Percentiles rank a stretch among this genome's conserved stretches.
Evolutionary conservation across 2,797 vertebrate genomes (phyloP).

Genomic region (Sternotherus odoratus): DNA sequence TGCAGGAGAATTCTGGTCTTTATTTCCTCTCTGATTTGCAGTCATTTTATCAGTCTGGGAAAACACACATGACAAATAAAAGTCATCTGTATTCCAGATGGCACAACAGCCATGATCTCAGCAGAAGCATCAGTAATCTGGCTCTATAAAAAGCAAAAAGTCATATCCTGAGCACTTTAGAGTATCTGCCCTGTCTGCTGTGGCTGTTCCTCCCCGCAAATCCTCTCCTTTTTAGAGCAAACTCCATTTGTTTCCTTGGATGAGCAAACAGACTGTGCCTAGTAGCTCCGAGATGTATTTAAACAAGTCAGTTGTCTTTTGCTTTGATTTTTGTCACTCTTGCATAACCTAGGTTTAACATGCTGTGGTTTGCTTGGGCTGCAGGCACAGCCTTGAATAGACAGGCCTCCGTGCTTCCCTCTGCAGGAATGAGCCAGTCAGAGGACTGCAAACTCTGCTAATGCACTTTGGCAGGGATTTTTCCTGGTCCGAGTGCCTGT

Average conservation of each 20-base stretch:
- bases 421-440: neutral
- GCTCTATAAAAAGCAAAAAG: neutral
- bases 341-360: neutral
- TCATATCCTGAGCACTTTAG: neutral
- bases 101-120: conserved; percentile 17
- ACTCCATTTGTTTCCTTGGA: neutral
- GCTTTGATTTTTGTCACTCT: neutral
- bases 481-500: neutral
- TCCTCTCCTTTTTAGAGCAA: neutral
- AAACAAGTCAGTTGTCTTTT: neutral
- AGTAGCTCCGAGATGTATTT: neutral
- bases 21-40: neutral
- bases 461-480: neutral
- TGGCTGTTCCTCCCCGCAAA: neutral
- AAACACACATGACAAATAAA: conserved; percentile 1
- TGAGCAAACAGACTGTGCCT: neutral
- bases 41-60: neutral
- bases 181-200: neutral
- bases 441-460: neutral
- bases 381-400: neutral
- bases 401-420: neutral
- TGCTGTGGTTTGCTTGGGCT: neutral
- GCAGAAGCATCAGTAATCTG: conserved; percentile 27
- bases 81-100: conserved; percentile 40
- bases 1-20: neutral